These are phyloP conservation scores for Henricia sp. DNA, from an alignment of 53 echinoderm and acorn worm genomes.

Conservation along the genomic window DNA sequence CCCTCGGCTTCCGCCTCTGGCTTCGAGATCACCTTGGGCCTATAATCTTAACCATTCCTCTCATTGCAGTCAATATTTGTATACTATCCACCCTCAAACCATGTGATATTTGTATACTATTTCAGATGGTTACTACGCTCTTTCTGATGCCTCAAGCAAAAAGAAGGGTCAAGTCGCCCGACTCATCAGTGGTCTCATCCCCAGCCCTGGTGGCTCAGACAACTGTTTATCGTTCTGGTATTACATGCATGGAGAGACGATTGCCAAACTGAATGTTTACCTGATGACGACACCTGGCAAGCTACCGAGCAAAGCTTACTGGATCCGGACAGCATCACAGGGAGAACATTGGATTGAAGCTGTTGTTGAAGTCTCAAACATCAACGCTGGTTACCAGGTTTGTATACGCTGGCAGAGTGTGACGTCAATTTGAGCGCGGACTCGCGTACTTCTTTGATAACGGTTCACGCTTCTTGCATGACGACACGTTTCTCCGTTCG, in stretches of 20 bases:
- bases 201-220: slow-evolving; percentile 45
- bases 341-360: slow-evolving; percentile 81
- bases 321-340: slow-evolving; percentile 68
- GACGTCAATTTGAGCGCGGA: too few species aligned
- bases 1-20: too few species aligned
- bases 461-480: too few species aligned
- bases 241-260: slow-evolving; percentile 71
- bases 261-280: slow-evolving; percentile 70
- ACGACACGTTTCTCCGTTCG: too few species aligned
- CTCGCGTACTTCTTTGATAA: too few species aligned
- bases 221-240: slow-evolving; percentile 86
- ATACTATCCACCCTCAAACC: too few species aligned
- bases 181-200: slow-evolving; percentile 44
- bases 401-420: too few species aligned
- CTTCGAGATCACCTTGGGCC: too few species aligned
- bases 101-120: neutral
- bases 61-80: too few species aligned
- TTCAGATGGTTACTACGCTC: slow-evolving; percentile 68
- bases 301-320: neutral
- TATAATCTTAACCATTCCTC: too few species aligned
- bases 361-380: slow-evolving; percentile 25
- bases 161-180: slow-evolving; percentile 39
- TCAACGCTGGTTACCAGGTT: slow-evolving; percentile 8
- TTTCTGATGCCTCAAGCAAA: slow-evolving; percentile 59
- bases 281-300: neutral